Conservation (phyloP, 1,140 invertebrate species). For the Dreissena rostriformis region DNA sequence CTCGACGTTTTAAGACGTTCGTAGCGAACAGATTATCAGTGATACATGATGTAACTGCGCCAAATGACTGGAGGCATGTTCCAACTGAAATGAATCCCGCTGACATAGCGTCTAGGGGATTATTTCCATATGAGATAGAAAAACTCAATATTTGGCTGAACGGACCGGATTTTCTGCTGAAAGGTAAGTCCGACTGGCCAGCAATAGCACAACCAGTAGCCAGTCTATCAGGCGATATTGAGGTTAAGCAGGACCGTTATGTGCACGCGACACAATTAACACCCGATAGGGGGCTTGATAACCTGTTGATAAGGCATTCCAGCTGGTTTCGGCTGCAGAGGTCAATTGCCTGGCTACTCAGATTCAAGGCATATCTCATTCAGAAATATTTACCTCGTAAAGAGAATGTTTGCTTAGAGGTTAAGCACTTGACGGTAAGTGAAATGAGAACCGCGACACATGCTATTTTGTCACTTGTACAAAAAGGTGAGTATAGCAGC, state of each 20-base stretch:
- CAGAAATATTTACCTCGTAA: background rate
- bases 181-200: background rate
- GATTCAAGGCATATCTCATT: conserved; percentile 2
- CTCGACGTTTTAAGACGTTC: conserved; percentile 34
- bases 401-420: no score
- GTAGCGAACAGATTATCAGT: conserved; percentile 46
- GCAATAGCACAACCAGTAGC: background rate
- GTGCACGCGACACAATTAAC: background rate
- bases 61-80: conserved; percentile 45
- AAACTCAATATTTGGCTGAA: conserved; percentile 5
- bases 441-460: background rate
- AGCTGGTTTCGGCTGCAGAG: background rate
- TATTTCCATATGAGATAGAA: background rate
- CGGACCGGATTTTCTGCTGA: conserved; percentile 22
- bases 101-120: background rate
- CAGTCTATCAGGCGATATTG: background rate
- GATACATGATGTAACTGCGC: conserved; percentile 12
- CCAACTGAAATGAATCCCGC: background rate
- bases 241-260: background rate
- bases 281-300: background rate
- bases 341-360: background rate
- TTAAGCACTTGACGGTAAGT: background rate
- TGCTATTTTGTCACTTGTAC: background rate
- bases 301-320: conserved; percentile 7
- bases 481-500: background rate